A percentile compares a stretch with the other conserved stretches of the same genome.
phyloP scores from a whole-genome alignment of 2,113 vertebrate genomes.

The Phainopepla nitens region DNA sequence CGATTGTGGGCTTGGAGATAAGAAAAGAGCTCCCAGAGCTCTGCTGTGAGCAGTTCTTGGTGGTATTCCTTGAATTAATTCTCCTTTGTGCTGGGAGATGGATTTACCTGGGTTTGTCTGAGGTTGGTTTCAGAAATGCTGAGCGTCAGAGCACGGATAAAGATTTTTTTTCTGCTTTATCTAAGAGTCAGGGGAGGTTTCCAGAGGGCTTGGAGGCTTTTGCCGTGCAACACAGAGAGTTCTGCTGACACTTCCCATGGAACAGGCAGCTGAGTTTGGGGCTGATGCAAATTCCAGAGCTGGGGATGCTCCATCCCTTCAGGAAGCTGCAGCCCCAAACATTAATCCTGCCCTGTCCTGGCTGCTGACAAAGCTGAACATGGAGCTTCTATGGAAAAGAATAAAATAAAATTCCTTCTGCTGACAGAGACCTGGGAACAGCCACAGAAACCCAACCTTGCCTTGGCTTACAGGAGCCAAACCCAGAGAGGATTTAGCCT shows the following conservation, averaged over 20 bases:
- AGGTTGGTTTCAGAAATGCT: not conserved
- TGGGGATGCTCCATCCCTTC: not conserved
- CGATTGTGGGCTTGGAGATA: not conserved
- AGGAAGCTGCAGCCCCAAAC: not conserved
- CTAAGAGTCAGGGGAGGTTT: not conserved
- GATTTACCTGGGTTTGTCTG: not conserved
- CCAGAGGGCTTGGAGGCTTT: not conserved
- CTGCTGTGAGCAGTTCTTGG: not conserved
- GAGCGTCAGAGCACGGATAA: not conserved
- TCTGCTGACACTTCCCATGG: not conserved
- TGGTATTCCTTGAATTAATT: not conserved
- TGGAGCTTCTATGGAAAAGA: not conserved
- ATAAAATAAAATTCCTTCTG: not conserved
- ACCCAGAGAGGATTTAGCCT: not conserved
- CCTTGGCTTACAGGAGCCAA: not conserved
- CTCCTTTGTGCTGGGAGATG: not conserved
- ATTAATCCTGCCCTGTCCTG: not conserved
- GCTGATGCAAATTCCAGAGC: not conserved
- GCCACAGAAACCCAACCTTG: not conserved
- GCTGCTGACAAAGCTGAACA: not conserved
- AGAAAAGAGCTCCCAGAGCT: not conserved
- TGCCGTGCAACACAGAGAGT: not conserved
- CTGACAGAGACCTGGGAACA: not conserved
- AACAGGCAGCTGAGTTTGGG: not conserved
- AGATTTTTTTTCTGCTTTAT: not conserved